phyloP scores from a whole-genome alignment of 1,140 invertebrate genomes.

The Amphibalanus amphitrite region DNA sequence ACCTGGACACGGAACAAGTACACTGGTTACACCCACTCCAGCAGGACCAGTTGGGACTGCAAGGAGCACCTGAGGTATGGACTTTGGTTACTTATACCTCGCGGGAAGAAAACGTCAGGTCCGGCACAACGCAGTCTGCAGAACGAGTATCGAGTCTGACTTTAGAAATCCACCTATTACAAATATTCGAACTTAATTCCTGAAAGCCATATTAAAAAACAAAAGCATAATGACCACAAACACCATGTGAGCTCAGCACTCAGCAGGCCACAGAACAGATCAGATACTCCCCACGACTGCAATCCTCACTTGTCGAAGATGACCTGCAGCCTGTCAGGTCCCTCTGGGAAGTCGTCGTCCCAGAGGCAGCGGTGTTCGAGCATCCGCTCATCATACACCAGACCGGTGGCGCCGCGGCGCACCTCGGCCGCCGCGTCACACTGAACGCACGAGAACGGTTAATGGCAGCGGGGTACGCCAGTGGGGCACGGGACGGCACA shows the following conservation, averaged over 20 bases:
- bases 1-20: constrained; percentile 8
- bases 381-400: not conserved
- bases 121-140: not conserved
- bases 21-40: not conserved
- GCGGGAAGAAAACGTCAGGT: not conserved
- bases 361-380: not conserved
- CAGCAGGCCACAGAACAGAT: too few species aligned
- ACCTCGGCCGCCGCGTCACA: not conserved
- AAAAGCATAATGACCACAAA: too few species aligned
- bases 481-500: not conserved
- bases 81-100: not conserved
- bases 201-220: too few species aligned
- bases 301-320: not conserved
- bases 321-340: not conserved
- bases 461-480: too few species aligned
- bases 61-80: not conserved
- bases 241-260: too few species aligned
- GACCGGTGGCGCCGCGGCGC: not conserved
- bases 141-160: not conserved
- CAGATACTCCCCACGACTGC: too few species aligned
- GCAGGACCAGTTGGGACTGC: not conserved
- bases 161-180: not conserved
- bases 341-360: not conserved
- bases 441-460: not conserved
- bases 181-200: too few species aligned